Evolutionary conservation across 53 echinoderm and acorn worm species (phyloP).

Genomic region (Pentamera pediparva): DNA sequence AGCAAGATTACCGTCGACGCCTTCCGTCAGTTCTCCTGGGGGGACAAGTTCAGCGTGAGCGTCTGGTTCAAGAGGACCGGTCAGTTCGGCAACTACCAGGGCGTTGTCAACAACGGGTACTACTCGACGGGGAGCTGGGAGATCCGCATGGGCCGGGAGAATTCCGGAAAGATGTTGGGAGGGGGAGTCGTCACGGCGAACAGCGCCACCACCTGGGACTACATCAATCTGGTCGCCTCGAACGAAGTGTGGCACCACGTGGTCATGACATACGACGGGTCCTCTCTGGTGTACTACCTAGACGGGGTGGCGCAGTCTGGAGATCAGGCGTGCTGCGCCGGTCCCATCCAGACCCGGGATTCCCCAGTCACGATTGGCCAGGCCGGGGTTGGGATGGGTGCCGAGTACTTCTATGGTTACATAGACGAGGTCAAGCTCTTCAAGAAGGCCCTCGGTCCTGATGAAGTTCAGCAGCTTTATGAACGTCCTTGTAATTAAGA

Average conservation of each 20-base stretch:
- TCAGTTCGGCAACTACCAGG: conserved; percentile 44
- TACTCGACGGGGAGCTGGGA: conserved; percentile 59
- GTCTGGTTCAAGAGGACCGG: conserved; percentile 67
- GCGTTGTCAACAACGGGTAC: conserved; percentile 51
- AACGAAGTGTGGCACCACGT: conserved; percentile 58
- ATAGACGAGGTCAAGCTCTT: conserved; percentile 69
- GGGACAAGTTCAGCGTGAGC: conserved; percentile 56
- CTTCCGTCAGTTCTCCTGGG: conserved; percentile 41
- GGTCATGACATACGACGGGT: conserved; percentile 69
- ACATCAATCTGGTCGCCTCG: background rate
- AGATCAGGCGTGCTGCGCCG: conserved; percentile 40
- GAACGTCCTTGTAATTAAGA: conserved; percentile 7
- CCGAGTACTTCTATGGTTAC: conserved; percentile 54
- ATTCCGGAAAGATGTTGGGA: conserved; percentile 44
- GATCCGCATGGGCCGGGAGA: conserved; percentile 59
- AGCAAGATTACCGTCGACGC: conserved; percentile 41
- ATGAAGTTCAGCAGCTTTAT: conserved; percentile 30
- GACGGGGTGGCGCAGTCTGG: conserved; percentile 38
- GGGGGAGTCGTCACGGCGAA: conserved; percentile 34
- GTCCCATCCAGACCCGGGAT: conserved; percentile 36
- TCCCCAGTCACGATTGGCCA: conserved; percentile 66
- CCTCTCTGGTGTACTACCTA: conserved; percentile 39
- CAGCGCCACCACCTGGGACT: conserved; percentile 36
- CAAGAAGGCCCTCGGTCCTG: background rate
- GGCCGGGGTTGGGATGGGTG: conserved; percentile 41